Evolutionary conservation across 2,888 invertebrate species (phyloP), one percentile per base, ranked within the genome.

Genomic region (Melipona beecheii): DNA sequence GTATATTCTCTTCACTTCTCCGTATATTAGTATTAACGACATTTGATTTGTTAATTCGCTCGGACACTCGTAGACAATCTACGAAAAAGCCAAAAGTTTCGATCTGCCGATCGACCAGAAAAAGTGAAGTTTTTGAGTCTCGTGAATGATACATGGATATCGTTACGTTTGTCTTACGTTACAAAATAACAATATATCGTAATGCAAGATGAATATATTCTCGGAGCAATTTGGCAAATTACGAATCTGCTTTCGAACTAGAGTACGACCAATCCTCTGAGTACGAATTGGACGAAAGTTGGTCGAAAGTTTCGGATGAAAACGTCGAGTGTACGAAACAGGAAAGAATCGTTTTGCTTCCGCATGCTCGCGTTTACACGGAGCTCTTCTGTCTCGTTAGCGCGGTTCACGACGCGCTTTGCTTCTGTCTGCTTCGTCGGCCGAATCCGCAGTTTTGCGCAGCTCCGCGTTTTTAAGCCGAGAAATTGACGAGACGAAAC

Each of bases 381-480:
- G 56, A 70, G 36, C 80, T 65, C 78, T 43, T 65, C 70, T 78
- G 77, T 69, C 68, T 79, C 68, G 78, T 69, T 79, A 79, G 62
- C 27, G 62, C 21, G 60, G 76, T 62, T 76, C 68, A 66, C 66
- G 76, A 75, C 62, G 31, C 68, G 54, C 76, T 79, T 43, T 68
- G 62, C 78, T 76, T 62, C 52, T 64, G 78, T 69, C 76, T 69
- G 77, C 77, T n/a, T 54, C 77, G 77, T 79, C 62, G 54, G 77
- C 76, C 49, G 60, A 76, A 76, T 76, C 62, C 62, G 62, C 69
- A 76, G 64, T 60, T 75, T 62, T 54, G 19, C 21, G 54, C 27
- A 21, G 68, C 68, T 69, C 27, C 66, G 31, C 54, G 62, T 54
- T 76, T 76, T 76, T 62, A 69, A 79, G 52, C 66, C 17, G 52